Conservation (phyloP, 2,888 invertebrate genomes). For the Cerceris rybyensis region DNA sequence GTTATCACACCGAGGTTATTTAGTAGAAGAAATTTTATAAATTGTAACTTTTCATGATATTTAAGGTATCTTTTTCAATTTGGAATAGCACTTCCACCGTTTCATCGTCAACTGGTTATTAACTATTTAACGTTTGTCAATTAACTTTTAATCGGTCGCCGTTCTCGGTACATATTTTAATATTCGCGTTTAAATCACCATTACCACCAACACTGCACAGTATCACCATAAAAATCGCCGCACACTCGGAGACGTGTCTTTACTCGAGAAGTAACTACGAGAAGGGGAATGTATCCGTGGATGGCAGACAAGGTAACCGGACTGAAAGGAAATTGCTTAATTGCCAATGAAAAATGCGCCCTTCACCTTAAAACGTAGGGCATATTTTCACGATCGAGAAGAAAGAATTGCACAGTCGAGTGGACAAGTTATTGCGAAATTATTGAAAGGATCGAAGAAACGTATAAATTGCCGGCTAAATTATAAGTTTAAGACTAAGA, state of each 20-base stretch:
- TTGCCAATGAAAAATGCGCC: conserved; percentile 10
- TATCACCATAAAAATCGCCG: conserved; percentile 57
- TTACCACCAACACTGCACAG: conserved; percentile 63
- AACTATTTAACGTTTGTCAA: too few relatives aligned
- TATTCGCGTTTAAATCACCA: conserved; percentile 40
- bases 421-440: too few relatives aligned
- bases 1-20: too few relatives aligned
- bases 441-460: too few relatives aligned
- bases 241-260: conserved; percentile 48
- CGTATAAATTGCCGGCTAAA: too few relatives aligned
- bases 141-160: not conserved
- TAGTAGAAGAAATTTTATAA: too few relatives aligned
- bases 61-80: not conserved
- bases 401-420: not conserved
- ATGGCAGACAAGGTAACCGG: conserved; percentile 44
- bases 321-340: conserved; percentile 28
- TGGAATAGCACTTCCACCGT: conserved; percentile 37
- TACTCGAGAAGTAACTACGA: conserved; percentile 26
- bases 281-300: conserved; percentile 51
- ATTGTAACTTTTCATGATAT: too few relatives aligned
- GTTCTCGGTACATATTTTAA: conserved; percentile 1
- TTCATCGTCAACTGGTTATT: not conserved
- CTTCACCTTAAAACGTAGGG: not conserved
- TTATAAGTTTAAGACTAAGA: too few relatives aligned
- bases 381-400: not conserved